Base-by-base conservation (phyloP, 2,113 vertebrate genomes). In the Esox niger region DNA sequence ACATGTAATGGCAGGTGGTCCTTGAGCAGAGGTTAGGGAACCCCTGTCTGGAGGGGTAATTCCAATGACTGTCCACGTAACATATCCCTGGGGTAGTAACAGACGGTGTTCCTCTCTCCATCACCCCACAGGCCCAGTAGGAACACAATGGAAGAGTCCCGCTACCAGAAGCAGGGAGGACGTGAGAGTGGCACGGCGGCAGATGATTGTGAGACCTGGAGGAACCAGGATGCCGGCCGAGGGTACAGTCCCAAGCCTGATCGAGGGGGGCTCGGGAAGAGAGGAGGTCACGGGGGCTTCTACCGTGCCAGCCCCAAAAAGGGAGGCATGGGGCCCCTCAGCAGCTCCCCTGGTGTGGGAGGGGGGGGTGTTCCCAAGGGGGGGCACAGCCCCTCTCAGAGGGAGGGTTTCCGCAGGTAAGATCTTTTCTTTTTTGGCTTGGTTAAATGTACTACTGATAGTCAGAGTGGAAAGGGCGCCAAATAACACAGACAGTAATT, bases 81-180 rank as follows among this genome's bases (percentile, higher is more conserved):
- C 20, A 52, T 52, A 21, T 15, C 47, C n/a, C 47, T 21, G 47
- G 2, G 47, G 1, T 21, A 52, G 8, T 52, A 52, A 52, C 15
- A 15, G n/a, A 52, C 27, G 25, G 13, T 25, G 4, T 58, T 26
- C 30, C 4, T 20, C 55, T 29, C 38, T 43, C 38, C 30, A 2
- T 68, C 35, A 26, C 29, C 21, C 23, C 30, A 9, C 66, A 88
- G 81, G 82, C 83, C 79, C 82, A 83, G 55, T 69, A 38, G 17
- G 72, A 64, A 77, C 88, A 89, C 52, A 66, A 96, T 97, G 94
- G 94, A 91, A 82, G 94, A 96, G 82, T 79, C 88, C 74, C 89
- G 76, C 74, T 84, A 91, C 85, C 73, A 81, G 23, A 95, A 91
- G 82, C 89, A 88, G 68, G 77, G 78, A 0, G 56, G 74, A 74